Evolutionary conservation across 2,888 invertebrate genomes (phyloP), one percentile per base, ranked within the genome.

Genomic region (Scotopteryx bipunctaria): DNA sequence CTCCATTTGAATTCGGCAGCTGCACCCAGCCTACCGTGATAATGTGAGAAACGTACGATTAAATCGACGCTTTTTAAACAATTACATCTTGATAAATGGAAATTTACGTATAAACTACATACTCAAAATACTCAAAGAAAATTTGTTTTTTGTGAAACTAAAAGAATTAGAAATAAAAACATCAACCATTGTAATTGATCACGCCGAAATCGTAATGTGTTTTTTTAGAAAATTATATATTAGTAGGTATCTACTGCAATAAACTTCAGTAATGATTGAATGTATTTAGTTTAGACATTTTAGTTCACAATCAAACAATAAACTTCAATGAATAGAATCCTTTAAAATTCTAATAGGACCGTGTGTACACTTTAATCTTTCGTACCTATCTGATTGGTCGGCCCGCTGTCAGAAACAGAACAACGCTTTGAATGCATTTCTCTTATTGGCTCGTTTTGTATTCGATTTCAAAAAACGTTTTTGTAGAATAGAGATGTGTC

Each of bases 391-490:
- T 85, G 85, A 87, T 89, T 88, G 85, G 88, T 73, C 71, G 73
- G 76, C 69, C 73, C 69, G 78, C 86, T 88, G 89, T 89, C 89
- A 88, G 68, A 73, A 76, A 71, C 89, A 89, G 83, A 78, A 74
- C 72, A 53, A 74, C 75, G 72, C 72, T 73, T 81, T 82, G 81
- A 83, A 85, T 83, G 81, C 83, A 81, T 71, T 73, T 71, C 73
- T 71, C 73, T 72, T 76, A 84, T 85, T 85, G 83, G 85, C 61
- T 66, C 61, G 63, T 59, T 64, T 65, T 64, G 61, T 65, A 70
- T 78, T 81, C 73, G 69, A 73, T 80, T 76, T 76, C 77, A 61
- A 66, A 78, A 76, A 73, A 73, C 46, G 38, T 66, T 66, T 74
- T 73, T 73, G 63, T 70, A 71, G 68, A 69, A 68, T 66, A 59